Evolutionary conservation across 1,140 invertebrate genomes (phyloP), one percentile per base, ranked within the genome.

Genomic region (Brachionus plicatilis): DNA sequence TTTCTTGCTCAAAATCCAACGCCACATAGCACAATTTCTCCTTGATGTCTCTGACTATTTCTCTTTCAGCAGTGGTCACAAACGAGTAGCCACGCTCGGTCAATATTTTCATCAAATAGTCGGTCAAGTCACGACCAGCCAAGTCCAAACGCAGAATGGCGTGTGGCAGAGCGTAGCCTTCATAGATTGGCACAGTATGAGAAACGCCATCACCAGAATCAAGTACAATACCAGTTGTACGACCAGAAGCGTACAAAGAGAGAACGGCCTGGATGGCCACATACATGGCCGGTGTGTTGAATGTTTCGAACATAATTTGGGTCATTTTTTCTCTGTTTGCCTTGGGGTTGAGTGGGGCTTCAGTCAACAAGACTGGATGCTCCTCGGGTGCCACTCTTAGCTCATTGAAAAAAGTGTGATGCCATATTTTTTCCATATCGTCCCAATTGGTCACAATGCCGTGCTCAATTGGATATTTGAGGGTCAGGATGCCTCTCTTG

Each of bases 191-290:
- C 47, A 96, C 95, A 78, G 95, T 96, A 92, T 97, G 95, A 29
- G 94, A 95, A 66, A 97, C 95, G 92, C 95, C 95, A 91, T 97
- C 95, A 86, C 95, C 95, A 80, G 94, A 94, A 89, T 96, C 95
- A 84, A 96, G 90, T 8, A 96, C 95, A 87, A 96, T 95, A 92
- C 95, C 95, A 86, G 95, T 97, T 89, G 95, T 96, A 93, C 95
- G 93, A 91, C 95, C 95, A 88, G 94, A 95, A 86, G 95, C 94
- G 89, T 96, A 96, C 87, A 96, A 90, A 20, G 95, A 96, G 70
- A 96, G 92, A 60, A 96, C 95, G 86, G 95, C 95, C 88, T 96
- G 95, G 89, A 95, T 95, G 80, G 89, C 87, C 3, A 96, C 94
- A 94, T 96, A 95, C 94, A 96, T 95, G 27, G 29, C 17, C 17